Evolutionary conservation across 2,888 invertebrate species (phyloP).

Genomic region (Anticlea derivata): DNA sequence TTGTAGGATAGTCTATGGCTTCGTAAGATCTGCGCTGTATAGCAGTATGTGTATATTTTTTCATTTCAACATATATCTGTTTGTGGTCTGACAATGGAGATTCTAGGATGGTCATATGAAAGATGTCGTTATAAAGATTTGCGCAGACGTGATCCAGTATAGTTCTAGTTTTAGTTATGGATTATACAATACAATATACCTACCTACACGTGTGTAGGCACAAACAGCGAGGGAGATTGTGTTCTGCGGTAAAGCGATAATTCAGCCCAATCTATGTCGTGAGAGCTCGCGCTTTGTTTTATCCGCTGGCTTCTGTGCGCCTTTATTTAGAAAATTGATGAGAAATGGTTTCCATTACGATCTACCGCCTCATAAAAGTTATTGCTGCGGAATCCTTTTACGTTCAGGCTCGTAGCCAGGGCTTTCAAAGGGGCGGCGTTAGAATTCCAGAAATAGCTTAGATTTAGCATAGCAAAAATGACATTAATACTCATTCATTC

Average conservation of each 20-base stretch:
- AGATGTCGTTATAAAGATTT: too few species aligned
- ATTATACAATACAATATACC: background rate
- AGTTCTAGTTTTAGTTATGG: too few species aligned
- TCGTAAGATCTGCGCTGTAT: too few species aligned
- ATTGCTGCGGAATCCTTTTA: conserved; percentile 58
- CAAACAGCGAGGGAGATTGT: conserved; percentile 65
- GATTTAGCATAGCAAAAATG: too few species aligned
- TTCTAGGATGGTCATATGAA: too few species aligned
- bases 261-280: conserved; percentile 84
- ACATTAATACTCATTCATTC: too few species aligned
- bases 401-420: conserved; percentile 8
- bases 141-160: too few species aligned
- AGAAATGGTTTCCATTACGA: conserved; percentile 83
- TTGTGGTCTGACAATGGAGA: too few species aligned
- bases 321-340: conserved; percentile 85
- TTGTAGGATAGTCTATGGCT: too few species aligned
- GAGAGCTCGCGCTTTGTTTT: conserved; percentile 81
- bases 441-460: background rate
- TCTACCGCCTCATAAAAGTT: conserved; percentile 66
- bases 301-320: conserved; percentile 82
- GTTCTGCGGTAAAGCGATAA: conserved; percentile 84
- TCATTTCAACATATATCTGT: too few species aligned
- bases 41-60: too few species aligned
- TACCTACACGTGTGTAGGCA: conserved; percentile 29
- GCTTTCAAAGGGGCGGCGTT: background rate